Evolutionary conservation across 2,113 vertebrate species (phyloP).

Genomic region (Mionectes macconnelli): DNA sequence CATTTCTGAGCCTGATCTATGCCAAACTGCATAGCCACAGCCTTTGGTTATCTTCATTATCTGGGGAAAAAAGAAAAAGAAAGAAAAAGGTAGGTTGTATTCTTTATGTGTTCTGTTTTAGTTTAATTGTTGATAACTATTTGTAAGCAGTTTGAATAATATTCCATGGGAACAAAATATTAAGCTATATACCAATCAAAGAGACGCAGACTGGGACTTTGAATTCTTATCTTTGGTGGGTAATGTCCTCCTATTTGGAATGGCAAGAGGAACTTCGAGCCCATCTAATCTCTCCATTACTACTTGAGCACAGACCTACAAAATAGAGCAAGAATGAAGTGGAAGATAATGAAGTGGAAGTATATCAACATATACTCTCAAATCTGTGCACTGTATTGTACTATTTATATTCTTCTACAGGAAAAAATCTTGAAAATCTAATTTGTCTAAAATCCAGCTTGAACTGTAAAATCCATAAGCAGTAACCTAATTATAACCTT

Average conservation of each 20-base stretch:
- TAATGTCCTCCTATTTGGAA: background rate
- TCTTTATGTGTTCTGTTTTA: background rate
- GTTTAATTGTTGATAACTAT: background rate
- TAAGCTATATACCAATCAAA: background rate
- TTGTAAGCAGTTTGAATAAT: background rate
- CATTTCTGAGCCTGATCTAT: background rate
- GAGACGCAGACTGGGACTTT: background rate
- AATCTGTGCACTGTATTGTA: background rate
- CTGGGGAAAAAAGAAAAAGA: background rate
- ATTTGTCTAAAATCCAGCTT: background rate
- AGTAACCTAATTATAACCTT: background rate
- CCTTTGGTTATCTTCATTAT: background rate
- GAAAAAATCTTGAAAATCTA: background rate
- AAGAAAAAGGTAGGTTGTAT: background rate
- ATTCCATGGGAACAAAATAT: background rate
- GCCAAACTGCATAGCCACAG: background rate
- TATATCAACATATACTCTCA: background rate
- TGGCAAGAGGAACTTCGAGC: background rate
- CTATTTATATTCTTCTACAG: background rate
- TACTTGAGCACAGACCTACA: background rate
- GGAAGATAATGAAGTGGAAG: too few species aligned
- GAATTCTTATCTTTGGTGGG: background rate
- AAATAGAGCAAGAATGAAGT: background rate
- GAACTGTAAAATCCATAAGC: background rate
- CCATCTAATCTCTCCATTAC: background rate